phyloP scores from a whole-genome alignment of 2,113 vertebrate species.

The Rissa tridactyla region DNA sequence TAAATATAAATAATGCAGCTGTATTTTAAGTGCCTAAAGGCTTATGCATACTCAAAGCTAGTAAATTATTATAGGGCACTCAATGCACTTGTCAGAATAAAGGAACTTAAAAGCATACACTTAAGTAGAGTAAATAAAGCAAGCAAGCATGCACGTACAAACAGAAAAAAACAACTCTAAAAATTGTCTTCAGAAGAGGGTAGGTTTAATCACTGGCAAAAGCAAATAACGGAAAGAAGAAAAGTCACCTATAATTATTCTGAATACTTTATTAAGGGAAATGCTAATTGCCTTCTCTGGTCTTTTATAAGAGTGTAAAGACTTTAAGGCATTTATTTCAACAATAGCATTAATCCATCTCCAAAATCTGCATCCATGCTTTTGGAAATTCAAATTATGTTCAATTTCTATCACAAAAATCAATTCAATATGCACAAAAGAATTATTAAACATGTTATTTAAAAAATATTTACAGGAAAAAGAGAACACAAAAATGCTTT shows the following conservation, averaged over 20 bases:
- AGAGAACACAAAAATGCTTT: neutral
- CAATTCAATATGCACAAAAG: neutral
- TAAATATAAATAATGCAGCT: constrained; percentile 33
- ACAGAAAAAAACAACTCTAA: neutral
- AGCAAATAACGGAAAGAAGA: neutral
- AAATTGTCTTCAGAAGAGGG: neutral
- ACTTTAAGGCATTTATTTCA: constrained; percentile 9
- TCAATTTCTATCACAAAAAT: neutral
- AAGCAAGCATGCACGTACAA: neutral
- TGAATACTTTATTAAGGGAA: neutral
- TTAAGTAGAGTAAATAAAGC: constrained; percentile 39
- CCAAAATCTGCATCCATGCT: neutral
- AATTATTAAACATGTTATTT: neutral
- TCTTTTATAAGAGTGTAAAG: neutral
- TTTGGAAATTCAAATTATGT: neutral
- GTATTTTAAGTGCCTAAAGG: constrained; percentile 6
- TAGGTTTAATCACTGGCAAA: neutral
- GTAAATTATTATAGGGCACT: neutral
- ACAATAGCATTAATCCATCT: neutral
- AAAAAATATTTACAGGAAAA: neutral
- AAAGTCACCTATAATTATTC: constrained; percentile 10
- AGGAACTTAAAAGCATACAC: constrained; percentile 45
- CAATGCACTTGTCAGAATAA: constrained; percentile 9
- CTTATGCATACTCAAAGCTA: neutral
- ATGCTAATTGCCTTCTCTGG: neutral